Percentiles rank a stretch among this genome's conserved stretches.
Conservation (phyloP, 1,140 invertebrate genomes). For the Bombus waltoni region DNA sequence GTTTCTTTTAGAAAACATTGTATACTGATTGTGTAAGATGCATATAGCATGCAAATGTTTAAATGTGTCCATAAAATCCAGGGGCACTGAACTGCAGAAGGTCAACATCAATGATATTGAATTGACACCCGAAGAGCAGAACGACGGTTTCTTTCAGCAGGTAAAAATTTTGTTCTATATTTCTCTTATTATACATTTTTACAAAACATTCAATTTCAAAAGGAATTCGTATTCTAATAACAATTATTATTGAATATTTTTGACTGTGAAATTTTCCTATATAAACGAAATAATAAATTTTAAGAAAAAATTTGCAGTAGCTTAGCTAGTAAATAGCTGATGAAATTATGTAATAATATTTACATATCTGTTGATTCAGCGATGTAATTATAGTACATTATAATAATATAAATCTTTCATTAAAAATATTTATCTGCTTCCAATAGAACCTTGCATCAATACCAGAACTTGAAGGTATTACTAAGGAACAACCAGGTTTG, state of each 20-base stretch:
- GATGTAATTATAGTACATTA: neutral
- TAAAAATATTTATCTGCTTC: constrained; percentile 34
- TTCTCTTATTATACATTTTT: neutral
- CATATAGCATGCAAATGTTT: constrained; percentile 82
- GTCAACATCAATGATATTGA: constrained; percentile 76
- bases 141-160: constrained; percentile 80
- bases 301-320: neutral
- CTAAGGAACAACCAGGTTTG: constrained; percentile 80
- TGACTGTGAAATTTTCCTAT: neutral
- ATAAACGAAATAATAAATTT: neutral
- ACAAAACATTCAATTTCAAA: neutral
- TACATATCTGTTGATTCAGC: neutral
- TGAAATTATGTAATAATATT: neutral
- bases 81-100: constrained; percentile 74
- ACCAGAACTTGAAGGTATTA: constrained; percentile 79
- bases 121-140: constrained; percentile 74
- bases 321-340: neutral
- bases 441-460: constrained; percentile 77
- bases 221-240: neutral
- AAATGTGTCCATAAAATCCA: constrained; percentile 81
- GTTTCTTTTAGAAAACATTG: constrained; percentile 39
- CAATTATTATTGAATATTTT: neutral
- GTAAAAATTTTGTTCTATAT: constrained; percentile 62
- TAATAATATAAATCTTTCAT: neutral
- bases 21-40: constrained; percentile 67